phyloP scores from a whole-genome alignment of 92 coral and sea anemone genomes.

The Palythoa caribaeorum region DNA sequence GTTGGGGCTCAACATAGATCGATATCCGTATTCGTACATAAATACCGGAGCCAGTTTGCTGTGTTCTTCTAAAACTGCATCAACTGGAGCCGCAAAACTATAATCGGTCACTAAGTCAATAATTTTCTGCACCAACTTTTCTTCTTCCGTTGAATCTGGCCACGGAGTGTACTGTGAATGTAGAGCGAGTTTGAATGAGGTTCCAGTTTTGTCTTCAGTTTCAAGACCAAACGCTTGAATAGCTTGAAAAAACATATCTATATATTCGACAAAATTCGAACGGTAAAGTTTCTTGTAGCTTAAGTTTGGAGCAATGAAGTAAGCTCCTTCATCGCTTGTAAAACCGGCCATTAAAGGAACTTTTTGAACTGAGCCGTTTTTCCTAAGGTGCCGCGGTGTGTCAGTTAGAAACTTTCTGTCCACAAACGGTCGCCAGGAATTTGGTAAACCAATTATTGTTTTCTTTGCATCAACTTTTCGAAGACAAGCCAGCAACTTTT shows the following conservation, averaged over 20 bases:
- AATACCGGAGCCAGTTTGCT: constrained; percentile 65
- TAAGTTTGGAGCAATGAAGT: constrained; percentile 44
- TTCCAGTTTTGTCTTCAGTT: neutral
- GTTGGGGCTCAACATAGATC: constrained; percentile 64
- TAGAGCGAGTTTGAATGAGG: neutral
- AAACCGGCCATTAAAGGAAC: constrained; percentile 78
- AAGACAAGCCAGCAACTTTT: constrained; percentile 63
- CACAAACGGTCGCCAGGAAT: constrained; percentile 82
- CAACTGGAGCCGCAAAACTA: constrained; percentile 79
- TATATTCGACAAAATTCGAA: neutral
- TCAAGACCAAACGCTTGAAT: constrained; percentile 22
- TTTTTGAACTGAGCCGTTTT: constrained; percentile 64
- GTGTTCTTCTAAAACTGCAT: constrained; percentile 71
- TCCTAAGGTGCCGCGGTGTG: constrained; percentile 76
- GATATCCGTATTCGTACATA: constrained; percentile 75
- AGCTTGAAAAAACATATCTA: neutral
- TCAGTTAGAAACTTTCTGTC: constrained; percentile 72
- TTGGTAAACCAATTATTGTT: constrained; percentile 12
- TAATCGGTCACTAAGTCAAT: constrained; percentile 74
- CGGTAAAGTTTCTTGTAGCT: constrained; percentile 12
- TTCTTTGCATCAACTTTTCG: constrained; percentile 65
- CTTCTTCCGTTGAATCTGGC: constrained; percentile 58
- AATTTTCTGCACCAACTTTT: constrained; percentile 50
- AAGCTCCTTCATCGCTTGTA: constrained; percentile 89
- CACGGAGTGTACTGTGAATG: constrained; percentile 79